phyloP scores from a whole-genome alignment of 2,888 invertebrate species.

The Drosophila bunnanda region DNA sequence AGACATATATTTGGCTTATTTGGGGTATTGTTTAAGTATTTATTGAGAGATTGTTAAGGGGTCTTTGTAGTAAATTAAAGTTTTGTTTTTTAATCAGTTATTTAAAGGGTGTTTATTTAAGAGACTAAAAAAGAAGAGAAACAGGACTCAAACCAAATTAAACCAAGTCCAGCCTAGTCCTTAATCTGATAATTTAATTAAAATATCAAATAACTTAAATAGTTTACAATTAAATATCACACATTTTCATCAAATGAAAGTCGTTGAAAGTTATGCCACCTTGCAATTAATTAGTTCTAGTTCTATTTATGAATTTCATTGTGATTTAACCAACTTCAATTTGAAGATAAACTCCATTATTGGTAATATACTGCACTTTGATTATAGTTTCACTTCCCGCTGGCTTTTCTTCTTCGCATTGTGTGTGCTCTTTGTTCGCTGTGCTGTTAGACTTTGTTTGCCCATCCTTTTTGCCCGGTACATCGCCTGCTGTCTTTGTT shows the following conservation, averaged over 20 bases:
- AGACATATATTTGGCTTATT: not conserved
- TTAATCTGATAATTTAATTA: not conserved
- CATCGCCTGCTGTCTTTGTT: constrained; percentile 72
- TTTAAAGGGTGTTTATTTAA: not conserved
- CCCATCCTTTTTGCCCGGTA: constrained; percentile 58
- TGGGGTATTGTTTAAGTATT: not conserved
- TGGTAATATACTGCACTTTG: constrained; percentile 8
- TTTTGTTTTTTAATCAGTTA: not conserved
- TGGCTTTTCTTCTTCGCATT: constrained; percentile 9
- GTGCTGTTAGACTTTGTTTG: constrained; percentile 62
- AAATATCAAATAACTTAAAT: not conserved
- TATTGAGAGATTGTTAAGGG: not conserved
- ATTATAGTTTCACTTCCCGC: constrained; percentile 53
- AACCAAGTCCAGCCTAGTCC: too few relatives aligned
- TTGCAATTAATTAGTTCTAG: not conserved
- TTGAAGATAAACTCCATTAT: not conserved
- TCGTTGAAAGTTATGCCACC: not conserved
- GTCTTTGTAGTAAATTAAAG: not conserved
- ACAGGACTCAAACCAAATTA: too few relatives aligned
- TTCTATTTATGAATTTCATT: not conserved
- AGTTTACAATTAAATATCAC: not conserved
- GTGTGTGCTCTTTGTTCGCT: constrained; percentile 41
- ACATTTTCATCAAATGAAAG: not conserved
- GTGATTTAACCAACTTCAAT: not conserved
- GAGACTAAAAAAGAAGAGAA: too few relatives aligned